Evolutionary conservation across 2,797 vertebrate species (phyloP).

Genomic region (Gallinago nigripennis): DNA sequence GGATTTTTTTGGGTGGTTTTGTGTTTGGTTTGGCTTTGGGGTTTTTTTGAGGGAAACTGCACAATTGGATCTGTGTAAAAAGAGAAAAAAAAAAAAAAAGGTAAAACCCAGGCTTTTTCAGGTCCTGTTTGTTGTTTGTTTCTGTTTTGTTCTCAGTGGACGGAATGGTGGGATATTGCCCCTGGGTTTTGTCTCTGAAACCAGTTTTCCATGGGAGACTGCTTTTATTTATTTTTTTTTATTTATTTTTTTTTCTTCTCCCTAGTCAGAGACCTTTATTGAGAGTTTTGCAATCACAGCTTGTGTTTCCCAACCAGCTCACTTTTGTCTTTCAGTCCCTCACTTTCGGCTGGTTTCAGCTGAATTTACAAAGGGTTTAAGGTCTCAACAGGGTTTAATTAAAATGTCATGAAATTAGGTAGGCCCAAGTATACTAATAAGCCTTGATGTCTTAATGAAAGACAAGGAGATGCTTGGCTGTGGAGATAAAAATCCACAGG

Average conservation of each 20-base stretch:
- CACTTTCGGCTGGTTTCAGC: background rate
- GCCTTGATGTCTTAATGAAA: background rate
- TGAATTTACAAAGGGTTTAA: background rate
- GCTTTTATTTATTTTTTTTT: too few species aligned
- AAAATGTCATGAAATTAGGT: background rate
- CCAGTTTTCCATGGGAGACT: fast-evolving
- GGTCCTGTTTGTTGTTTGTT: background rate
- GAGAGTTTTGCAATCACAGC: background rate
- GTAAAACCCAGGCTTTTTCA: background rate
- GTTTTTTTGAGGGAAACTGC: background rate
- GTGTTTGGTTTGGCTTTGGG: too few species aligned
- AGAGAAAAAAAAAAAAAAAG: background rate
- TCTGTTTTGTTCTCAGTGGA: background rate
- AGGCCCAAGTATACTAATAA: background rate
- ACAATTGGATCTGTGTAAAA: background rate
- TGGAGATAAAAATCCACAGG: background rate
- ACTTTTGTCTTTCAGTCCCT: background rate
- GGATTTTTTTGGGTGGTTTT: too few species aligned
- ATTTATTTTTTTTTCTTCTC: too few species aligned
- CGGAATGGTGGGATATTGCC: background rate
- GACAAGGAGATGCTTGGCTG: background rate
- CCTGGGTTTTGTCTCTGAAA: background rate
- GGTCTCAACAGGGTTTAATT: background rate
- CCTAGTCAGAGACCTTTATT: background rate
- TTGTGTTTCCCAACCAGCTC: background rate